phyloP scores from a whole-genome alignment of 2,797 vertebrate species.

The Paguma larvata region DNA sequence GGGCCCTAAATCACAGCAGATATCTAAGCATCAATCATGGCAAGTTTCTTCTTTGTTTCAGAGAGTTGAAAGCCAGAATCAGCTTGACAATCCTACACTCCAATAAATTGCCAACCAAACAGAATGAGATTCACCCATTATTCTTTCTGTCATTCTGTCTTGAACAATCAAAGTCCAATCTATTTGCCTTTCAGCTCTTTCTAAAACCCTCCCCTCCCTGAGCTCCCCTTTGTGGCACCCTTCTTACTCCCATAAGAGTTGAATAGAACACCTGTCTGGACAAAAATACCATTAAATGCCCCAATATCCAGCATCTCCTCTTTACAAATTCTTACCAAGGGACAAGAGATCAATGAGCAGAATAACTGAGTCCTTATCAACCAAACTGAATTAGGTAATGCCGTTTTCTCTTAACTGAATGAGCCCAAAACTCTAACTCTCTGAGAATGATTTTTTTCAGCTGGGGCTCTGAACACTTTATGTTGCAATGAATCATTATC shows the following conservation, averaged over 20 bases:
- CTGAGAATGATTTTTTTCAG: neutral
- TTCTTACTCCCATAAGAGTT: neutral
- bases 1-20: conserved; percentile 72
- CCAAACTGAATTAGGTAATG: neutral
- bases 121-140: conserved; percentile 71
- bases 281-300: conserved; percentile 62
- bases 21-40: conserved; percentile 67
- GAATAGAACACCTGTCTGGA: conserved; percentile 42
- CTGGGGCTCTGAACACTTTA: neutral
- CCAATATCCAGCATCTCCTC: neutral
- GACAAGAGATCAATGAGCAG: conserved; percentile 8
- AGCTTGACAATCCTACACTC: conserved; percentile 64
- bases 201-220: neutral
- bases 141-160: conserved; percentile 75
- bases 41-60: conserved; percentile 76
- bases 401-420: neutral
- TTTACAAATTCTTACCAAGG: neutral
- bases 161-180: conserved; percentile 78
- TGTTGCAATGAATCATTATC: neutral
- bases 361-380: neutral
- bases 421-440: neutral
- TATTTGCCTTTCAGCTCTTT: conserved; percentile 67
- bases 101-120: conserved; percentile 75
- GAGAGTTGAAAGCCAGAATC: conserved; percentile 60
- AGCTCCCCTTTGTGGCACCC: neutral